Conservation (phyloP, 2,888 invertebrate species). For the Caenorhabditis sulstoni region DNA sequence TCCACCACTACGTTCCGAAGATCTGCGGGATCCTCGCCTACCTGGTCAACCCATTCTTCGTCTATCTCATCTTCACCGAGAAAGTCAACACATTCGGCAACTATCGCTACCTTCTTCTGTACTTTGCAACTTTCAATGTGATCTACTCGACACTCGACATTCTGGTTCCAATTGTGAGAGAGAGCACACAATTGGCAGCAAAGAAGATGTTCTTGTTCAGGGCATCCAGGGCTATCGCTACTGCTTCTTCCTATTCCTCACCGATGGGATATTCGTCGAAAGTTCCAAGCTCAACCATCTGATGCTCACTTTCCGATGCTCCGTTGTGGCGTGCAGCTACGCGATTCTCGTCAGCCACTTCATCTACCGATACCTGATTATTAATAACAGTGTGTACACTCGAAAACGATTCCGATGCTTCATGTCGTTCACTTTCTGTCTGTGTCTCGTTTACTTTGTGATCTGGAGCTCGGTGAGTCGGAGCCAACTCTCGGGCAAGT, state of each 20-base stretch:
- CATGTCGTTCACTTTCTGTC: not conserved
- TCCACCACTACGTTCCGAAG: slow-evolving; percentile 16
- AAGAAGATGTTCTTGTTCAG: slow-evolving; percentile 6
- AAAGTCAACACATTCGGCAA: slow-evolving; percentile 21
- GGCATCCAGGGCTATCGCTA: slow-evolving; percentile 20
- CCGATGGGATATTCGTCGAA: slow-evolving; percentile 18
- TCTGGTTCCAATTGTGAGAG: slow-evolving; percentile 24
- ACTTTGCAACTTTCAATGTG: slow-evolving; percentile 23
- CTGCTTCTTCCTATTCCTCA: slow-evolving; percentile 19
- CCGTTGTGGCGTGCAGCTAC: slow-evolving; percentile 22
- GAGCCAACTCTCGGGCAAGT: too few species aligned
- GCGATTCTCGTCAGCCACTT: slow-evolving; percentile 34
- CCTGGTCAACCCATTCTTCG: slow-evolving; percentile 21
- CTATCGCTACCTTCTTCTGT: slow-evolving; percentile 20
- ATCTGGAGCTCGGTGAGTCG: not conserved
- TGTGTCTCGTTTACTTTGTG: not conserved
- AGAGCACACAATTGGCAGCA: too few species aligned
- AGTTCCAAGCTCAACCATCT: not conserved
- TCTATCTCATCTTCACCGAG: slow-evolving; percentile 24
- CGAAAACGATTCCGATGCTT: not conserved
- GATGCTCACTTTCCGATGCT: slow-evolving; percentile 9
- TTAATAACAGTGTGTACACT: not conserved
- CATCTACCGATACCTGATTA: slow-evolving; percentile 19
- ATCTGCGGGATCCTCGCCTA: slow-evolving; percentile 14
- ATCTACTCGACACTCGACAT: slow-evolving; percentile 12